A percentile compares a stretch with the other conserved stretches of the same genome.
Conservation (phyloP, 1,140 invertebrate species). For the Leptinotarsa undecemlineata region DNA sequence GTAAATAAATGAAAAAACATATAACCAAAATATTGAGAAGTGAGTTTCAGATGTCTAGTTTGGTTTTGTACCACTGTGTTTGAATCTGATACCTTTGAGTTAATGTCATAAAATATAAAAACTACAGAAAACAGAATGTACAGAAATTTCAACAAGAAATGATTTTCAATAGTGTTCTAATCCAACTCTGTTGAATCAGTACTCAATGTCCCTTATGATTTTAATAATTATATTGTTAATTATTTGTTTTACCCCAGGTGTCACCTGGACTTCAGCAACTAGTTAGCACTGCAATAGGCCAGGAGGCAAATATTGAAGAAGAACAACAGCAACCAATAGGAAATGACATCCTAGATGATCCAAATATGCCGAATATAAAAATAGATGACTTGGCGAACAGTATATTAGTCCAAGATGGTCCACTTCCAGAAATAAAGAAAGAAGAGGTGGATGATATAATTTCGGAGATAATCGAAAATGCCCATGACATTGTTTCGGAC, state of each 20-base stretch:
- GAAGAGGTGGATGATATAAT: conserved; percentile 54
- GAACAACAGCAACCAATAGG: conserved; percentile 31
- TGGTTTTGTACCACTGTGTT: too few relatives aligned
- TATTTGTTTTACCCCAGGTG: conserved; percentile 7
- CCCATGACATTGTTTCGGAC: conserved; percentile 51
- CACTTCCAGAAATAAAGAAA: conserved; percentile 53
- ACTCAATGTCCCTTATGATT: too few relatives aligned
- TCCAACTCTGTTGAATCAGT: too few relatives aligned
- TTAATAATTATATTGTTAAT: too few relatives aligned
- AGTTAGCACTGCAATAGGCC: conserved; percentile 32
- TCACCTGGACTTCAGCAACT: conserved; percentile 35
- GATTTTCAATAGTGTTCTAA: too few relatives aligned
- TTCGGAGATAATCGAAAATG: conserved; percentile 53
- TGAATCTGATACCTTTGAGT: too few relatives aligned
- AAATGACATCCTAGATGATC: conserved; percentile 47
- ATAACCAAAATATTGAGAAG: too few relatives aligned
- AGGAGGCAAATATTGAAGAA: conserved; percentile 24
- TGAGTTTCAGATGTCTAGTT: too few relatives aligned
- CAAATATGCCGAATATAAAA: conserved; percentile 48
- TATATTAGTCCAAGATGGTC: conserved; percentile 49
- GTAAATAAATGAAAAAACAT: too few relatives aligned
- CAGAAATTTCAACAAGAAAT: too few relatives aligned
- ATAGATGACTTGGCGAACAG: conserved; percentile 53
- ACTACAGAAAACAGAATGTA: too few relatives aligned
- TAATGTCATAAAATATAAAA: too few relatives aligned